Conservation (phyloP, 2,888 invertebrate genomes). For the Xestia xanthographa region DNA sequence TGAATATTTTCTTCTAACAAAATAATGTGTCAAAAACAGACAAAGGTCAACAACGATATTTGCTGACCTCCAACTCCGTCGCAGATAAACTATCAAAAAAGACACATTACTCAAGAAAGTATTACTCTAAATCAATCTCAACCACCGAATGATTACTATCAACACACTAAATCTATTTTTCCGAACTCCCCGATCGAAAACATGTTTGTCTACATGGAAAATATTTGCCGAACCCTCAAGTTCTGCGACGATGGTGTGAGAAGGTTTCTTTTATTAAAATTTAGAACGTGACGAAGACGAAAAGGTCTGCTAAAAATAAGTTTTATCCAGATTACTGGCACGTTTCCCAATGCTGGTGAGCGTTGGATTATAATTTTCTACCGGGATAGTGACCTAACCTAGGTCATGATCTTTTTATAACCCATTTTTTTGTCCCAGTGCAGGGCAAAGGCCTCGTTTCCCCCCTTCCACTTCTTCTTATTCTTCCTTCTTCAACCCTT, state of each 20-base stretch:
- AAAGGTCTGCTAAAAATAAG: conserved; percentile 34
- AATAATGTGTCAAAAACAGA: conserved; percentile 1
- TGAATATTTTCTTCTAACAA: background rate
- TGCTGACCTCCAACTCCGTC: conserved; percentile 24
- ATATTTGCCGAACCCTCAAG: conserved; percentile 36
- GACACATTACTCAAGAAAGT: conserved; percentile 55
- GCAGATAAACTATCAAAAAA: conserved; percentile 41
- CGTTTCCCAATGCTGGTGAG: background rate
- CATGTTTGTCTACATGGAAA: conserved; percentile 62
- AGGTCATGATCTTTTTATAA: background rate
- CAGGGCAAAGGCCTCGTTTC: too few relatives aligned
- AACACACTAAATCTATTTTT: conserved; percentile 63
- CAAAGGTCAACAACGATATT: conserved; percentile 14
- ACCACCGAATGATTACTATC: conserved; percentile 62
- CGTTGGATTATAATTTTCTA: background rate
- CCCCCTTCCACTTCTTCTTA: too few relatives aligned
- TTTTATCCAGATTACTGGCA: background rate
- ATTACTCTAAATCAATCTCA: conserved; percentile 59
- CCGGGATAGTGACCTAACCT: background rate
- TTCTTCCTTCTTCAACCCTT: too few relatives aligned
- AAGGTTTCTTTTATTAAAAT: conserved; percentile 54
- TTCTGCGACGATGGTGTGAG: conserved; percentile 12
- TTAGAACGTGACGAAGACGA: conserved; percentile 51
- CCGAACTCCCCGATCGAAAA: conserved; percentile 52
- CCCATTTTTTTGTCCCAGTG: background rate